Evolutionary conservation across 2,113 vertebrate species (phyloP).

Genomic region (Holacanthus passer): DNA sequence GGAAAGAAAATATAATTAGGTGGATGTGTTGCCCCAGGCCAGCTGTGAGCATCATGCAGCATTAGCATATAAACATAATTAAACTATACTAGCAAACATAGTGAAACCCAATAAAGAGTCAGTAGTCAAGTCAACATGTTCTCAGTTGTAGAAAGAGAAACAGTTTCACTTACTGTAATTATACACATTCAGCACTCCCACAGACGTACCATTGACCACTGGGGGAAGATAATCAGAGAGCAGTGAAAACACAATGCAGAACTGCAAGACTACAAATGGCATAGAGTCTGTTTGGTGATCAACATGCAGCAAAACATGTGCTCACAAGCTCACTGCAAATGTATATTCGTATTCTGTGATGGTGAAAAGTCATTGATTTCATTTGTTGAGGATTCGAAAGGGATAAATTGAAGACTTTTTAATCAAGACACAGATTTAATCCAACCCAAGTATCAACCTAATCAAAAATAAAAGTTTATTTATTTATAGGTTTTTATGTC

Average conservation of each 20-base stretch:
- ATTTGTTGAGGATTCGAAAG: background rate
- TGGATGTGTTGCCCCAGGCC: background rate
- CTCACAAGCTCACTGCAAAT: background rate
- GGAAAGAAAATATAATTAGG: conserved; percentile 29
- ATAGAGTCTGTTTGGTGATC: background rate
- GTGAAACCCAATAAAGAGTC: background rate
- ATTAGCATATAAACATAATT: conserved; percentile 31
- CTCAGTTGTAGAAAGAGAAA: background rate
- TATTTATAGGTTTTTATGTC: background rate
- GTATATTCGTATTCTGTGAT: background rate
- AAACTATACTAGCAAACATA: conserved; percentile 7
- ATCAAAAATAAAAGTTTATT: background rate
- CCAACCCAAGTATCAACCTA: background rate
- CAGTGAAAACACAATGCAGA: background rate
- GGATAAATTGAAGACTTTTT: background rate
- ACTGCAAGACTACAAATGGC: conserved; percentile 8
- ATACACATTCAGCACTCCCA: background rate
- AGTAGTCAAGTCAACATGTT: background rate
- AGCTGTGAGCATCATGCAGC: conserved; percentile 5
- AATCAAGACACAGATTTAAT: background rate
- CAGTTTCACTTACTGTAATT: background rate
- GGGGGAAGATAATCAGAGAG: background rate
- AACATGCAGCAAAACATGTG: background rate
- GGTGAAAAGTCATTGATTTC: background rate
- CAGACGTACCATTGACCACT: background rate